These are phyloP conservation scores for Ptilodon capucinus DNA, from an alignment of 2,888 invertebrate species.

Conservation along the genomic window DNA sequence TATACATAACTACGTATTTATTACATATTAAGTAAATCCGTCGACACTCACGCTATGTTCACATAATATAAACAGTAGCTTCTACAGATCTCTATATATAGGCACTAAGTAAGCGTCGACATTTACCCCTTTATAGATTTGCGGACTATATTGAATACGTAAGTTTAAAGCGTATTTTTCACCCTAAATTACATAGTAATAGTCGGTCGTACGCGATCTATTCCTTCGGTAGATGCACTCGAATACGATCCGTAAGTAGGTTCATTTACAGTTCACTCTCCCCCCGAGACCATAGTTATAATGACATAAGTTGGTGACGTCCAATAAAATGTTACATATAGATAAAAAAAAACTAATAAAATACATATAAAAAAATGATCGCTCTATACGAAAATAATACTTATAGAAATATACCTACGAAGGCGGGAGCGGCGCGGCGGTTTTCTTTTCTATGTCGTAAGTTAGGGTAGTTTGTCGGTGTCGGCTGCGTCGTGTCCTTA, in stretches of 20 bases:
- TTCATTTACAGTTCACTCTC: constrained; percentile 66
- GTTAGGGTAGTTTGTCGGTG: constrained; percentile 52
- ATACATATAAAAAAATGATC: constrained; percentile 67
- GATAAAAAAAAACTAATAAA: constrained; percentile 64
- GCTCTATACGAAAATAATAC: constrained; percentile 62
- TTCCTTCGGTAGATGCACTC: constrained; percentile 38
- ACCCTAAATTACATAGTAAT: constrained; percentile 52
- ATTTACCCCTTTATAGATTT: constrained; percentile 7
- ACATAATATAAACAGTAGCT: background rate
- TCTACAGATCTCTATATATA: constrained; percentile 1
- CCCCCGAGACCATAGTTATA: constrained; percentile 58
- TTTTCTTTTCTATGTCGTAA: constrained; percentile 39
- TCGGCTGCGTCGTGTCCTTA: constrained; percentile 7
- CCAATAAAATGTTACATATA: constrained; percentile 71
- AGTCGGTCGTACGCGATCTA: constrained; percentile 17
- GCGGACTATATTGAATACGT: constrained; percentile 15
- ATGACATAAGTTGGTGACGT: constrained; percentile 73
- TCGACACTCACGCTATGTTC: background rate
- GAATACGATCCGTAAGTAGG: constrained; percentile 45
- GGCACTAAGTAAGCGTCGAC: background rate
- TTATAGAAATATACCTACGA: constrained; percentile 19
- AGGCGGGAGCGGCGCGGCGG: constrained; percentile 58
- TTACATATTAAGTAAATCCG: background rate
- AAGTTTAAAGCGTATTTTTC: constrained; percentile 45
- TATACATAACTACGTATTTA: background rate